Evolutionary conservation across 1,140 invertebrate species (phyloP).

Genomic region (Bombus waltoni): DNA sequence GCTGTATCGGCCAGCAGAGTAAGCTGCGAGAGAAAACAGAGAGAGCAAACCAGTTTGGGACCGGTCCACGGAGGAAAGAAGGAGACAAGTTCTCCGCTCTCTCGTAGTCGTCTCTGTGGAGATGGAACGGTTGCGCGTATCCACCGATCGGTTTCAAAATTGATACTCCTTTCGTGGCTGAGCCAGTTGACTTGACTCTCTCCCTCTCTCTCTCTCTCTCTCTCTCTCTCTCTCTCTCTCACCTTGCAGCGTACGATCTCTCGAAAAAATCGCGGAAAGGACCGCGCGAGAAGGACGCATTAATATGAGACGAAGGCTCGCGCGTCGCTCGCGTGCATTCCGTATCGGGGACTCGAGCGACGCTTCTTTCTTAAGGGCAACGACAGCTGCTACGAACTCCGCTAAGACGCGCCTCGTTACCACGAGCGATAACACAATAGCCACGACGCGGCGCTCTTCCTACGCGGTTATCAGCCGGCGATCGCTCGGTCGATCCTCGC

Average conservation of each 20-base stretch:
- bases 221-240: too few species aligned
- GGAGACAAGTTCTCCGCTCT: background rate
- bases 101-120: conserved; percentile 12
- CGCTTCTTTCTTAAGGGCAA: conserved; percentile 45
- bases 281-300: conserved; percentile 33
- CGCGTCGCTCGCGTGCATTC: conserved; percentile 7
- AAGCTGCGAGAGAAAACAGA: conserved; percentile 26
- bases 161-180: conserved; percentile 63
- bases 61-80: conserved; percentile 42
- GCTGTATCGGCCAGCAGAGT: conserved; percentile 21
- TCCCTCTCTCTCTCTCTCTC: background rate
- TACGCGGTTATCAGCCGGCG: conserved; percentile 61
- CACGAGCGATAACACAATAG: conserved; percentile 65
- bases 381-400: conserved; percentile 62
- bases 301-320: conserved; percentile 3
- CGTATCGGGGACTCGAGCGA: conserved; percentile 3
- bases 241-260: background rate
- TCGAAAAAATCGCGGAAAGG: conserved; percentile 63
- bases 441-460: conserved; percentile 55
- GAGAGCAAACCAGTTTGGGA: conserved; percentile 62
- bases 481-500: conserved; percentile 58
- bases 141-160: conserved; percentile 68
- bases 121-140: conserved; percentile 61
- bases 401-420: conserved; percentile 63
- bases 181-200: background rate